Conservation (phyloP, 2,888 invertebrate species). For the Theretra japonica region DNA sequence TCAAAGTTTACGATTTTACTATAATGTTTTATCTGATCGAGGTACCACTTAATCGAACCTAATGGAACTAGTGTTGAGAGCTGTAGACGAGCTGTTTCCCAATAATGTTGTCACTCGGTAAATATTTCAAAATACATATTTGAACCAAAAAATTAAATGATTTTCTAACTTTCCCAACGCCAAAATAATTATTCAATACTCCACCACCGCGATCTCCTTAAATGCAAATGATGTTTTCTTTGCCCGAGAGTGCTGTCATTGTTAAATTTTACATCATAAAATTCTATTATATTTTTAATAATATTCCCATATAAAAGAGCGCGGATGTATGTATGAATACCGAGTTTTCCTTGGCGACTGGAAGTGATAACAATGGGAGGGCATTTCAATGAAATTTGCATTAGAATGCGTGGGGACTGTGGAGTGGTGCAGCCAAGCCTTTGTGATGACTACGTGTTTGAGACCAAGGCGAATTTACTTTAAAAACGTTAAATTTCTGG, state of each 20-base stretch:
- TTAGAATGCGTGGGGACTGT: constrained; percentile 69
- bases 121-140: not conserved
- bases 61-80: too few species aligned
- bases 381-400: constrained; percentile 81
- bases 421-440: constrained; percentile 66
- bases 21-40: too few species aligned
- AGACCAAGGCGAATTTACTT: constrained; percentile 40
- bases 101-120: too few species aligned
- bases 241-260: not conserved
- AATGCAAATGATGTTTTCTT: not conserved
- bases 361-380: constrained; percentile 75
- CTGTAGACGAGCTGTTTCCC: too few species aligned
- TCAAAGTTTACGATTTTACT: too few species aligned
- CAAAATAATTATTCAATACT: not conserved
- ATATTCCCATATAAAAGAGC: constrained; percentile 35
- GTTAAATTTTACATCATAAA: constrained; percentile 22
- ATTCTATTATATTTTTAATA: constrained; percentile 24
- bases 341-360: constrained; percentile 63
- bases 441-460: constrained; percentile 63
- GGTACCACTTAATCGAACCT: too few species aligned
- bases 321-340: constrained; percentile 56
- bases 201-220: not conserved
- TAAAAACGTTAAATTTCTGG: constrained; percentile 37
- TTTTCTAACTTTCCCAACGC: too few species aligned
- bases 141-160: not conserved